A percentile compares a stretch with the other conserved stretches of the same genome.
These are phyloP conservation scores for Hoplostethus atlanticus DNA, from an alignment of 2,797 vertebrate genomes.

Conservation along the genomic window DNA sequence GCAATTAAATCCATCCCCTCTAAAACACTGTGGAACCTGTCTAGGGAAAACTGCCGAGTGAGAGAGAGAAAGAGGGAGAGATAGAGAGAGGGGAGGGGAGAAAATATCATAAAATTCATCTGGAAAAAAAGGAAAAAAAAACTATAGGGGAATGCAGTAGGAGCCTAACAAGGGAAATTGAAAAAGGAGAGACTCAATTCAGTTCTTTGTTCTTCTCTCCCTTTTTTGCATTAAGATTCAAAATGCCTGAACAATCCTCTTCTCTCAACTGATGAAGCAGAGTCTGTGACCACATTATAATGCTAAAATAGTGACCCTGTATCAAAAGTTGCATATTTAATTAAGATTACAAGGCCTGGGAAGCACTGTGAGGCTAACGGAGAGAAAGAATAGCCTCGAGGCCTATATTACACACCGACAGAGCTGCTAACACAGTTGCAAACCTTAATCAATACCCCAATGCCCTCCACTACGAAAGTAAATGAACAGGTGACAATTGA, in stretches of 20 bases:
- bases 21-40: slow-evolving; percentile 98
- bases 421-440: slow-evolving; percentile 91
- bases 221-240: slow-evolving; percentile 90
- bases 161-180: slow-evolving; percentile 91
- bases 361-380: slow-evolving; percentile 90
- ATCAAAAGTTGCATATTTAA: slow-evolving; percentile 98
- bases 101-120: slow-evolving; percentile 95
- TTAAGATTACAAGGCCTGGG: slow-evolving; percentile 94
- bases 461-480: slow-evolving; percentile 81
- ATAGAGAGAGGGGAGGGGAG: slow-evolving; percentile 74
- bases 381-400: slow-evolving; percentile 84
- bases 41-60: slow-evolving; percentile 90
- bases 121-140: slow-evolving; percentile 75
- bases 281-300: slow-evolving; percentile 89
- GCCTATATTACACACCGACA: slow-evolving; percentile 91
- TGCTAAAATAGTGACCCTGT: slow-evolving; percentile 91
- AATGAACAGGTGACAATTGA: slow-evolving; percentile 88
- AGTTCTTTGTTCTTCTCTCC: slow-evolving; percentile 89
- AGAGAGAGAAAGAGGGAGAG: slow-evolving; percentile 72
- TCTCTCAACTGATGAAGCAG: slow-evolving; percentile 72
- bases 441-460: slow-evolving; percentile 89
- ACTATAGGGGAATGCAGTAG: slow-evolving; percentile 73
- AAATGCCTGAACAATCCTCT: slow-evolving; percentile 90
- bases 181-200: slow-evolving; percentile 87
- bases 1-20: slow-evolving; percentile 99